phyloP scores from a whole-genome alignment of 1,140 invertebrate species.

The Drosophila repleta region DNA sequence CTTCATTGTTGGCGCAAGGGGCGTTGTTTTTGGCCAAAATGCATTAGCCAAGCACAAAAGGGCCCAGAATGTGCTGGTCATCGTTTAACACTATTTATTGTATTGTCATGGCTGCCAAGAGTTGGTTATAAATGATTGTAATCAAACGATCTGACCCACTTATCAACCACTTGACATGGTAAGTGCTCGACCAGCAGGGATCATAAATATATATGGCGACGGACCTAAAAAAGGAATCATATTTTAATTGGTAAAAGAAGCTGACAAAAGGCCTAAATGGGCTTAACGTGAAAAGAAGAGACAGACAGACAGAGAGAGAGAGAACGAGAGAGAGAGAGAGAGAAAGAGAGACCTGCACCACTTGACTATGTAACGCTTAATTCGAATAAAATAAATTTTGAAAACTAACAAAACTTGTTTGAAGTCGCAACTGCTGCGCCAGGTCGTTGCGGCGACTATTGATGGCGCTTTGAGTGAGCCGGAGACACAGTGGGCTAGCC shows the following conservation, averaged over 20 bases:
- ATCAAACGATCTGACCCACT: neutral
- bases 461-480: neutral
- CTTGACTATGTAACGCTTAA: too few species aligned
- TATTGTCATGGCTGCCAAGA: constrained; percentile 6
- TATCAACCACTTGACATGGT: neutral
- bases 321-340: too few species aligned
- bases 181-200: neutral
- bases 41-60: neutral
- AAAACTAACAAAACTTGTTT: neutral
- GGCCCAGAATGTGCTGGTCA: constrained; percentile 19
- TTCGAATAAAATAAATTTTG: neutral
- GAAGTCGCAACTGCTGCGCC: neutral
- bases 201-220: too few species aligned
- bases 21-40: neutral
- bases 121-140: constrained; percentile 27
- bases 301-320: too few species aligned
- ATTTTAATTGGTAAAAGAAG: neutral
- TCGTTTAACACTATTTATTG: constrained; percentile 15
- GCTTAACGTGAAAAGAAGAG: neutral
- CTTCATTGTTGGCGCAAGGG: neutral
- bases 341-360: too few species aligned
- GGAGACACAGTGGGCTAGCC: neutral
- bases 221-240: neutral
- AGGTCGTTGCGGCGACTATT: neutral
- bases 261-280: neutral